Base-by-base conservation (phyloP, 2,888 invertebrate species). In the Cartodere bifasciata region DNA sequence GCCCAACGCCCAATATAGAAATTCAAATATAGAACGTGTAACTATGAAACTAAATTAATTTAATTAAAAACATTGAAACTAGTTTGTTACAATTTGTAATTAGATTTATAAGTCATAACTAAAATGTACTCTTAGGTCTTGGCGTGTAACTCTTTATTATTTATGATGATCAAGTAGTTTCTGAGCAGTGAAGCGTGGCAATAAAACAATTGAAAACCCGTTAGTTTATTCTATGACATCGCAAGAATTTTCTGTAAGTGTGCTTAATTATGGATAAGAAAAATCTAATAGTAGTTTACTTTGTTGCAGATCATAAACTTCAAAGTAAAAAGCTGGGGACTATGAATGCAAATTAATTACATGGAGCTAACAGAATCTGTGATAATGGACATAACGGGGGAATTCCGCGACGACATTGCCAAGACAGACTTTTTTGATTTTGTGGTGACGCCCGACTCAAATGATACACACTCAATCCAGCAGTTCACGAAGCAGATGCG, bases 391-490 rank as follows among this genome's bases (percentile, higher is more conserved):
- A 76, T 85, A 63, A 80, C 81, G 63, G 81, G 84, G 69, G 68
- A 75, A 47, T 75, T 76, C 60, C 69, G 74, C 46, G 81, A 83
- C 62, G 84, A 85, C 65, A 68, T 85, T 62, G 75, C 81, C 49
- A 84, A 85, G 64, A 80, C 84, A 45, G 85, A 85, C 65, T 85
- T 85, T 67, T 86, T 86, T 64, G 85, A 86, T 64, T 84, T 85
- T 63, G 85, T 85, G 39, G 82, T 83, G 31, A 79, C 82, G 26
- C 81, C 83, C 36, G 81, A 80, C 49, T 70, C 80, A 50, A 73
- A 72, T 52, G 76, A 77, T 59, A 70, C 73, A 27, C 66, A 67
- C 16, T 58, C 59, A 25, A 58, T 65, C 34, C 59, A 66, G 22
- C 75, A 75, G 52, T 73, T 72, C 56, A 70, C 72, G 52, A 70